Percentiles rank a stretch among this genome's conserved stretches.
Conservation (phyloP, 2,797 vertebrate genomes). For the Malurus leucopterus region DNA sequence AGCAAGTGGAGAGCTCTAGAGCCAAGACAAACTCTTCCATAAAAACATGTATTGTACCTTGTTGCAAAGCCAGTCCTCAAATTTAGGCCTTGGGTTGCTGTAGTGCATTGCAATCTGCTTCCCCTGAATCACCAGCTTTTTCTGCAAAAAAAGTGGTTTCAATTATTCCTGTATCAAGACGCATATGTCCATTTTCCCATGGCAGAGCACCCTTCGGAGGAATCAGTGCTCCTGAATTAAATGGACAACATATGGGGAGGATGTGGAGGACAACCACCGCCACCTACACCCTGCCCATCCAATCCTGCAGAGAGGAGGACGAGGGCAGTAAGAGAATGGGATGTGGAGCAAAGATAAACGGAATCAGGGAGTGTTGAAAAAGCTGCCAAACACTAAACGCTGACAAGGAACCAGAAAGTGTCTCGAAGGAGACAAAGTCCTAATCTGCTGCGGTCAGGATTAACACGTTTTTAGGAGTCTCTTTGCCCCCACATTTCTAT, state of each 20-base stretch:
- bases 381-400: constrained; percentile 76
- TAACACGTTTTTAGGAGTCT: constrained; percentile 70
- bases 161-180: constrained; percentile 79
- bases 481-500: constrained; percentile 63
- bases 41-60: constrained; percentile 75
- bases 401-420: constrained; percentile 75
- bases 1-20: background rate
- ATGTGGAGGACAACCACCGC: constrained; percentile 81
- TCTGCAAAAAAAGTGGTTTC: constrained; percentile 88
- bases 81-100: constrained; percentile 96
- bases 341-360: constrained; percentile 75
- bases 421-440: constrained; percentile 76
- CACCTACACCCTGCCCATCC: constrained; percentile 83
- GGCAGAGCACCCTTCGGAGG: constrained; percentile 93
- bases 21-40: background rate
- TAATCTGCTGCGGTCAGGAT: constrained; percentile 66
- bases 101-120: constrained; percentile 97
- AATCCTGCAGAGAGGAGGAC: constrained; percentile 79
- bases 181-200: constrained; percentile 79
- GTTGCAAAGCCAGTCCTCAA: constrained; percentile 99
- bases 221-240: constrained; percentile 83
- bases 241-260: constrained; percentile 80
- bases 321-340: constrained; percentile 79
- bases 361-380: constrained; percentile 79
- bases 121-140: constrained; percentile 93